Base-by-base conservation (phyloP, 2,113 vertebrate genomes). In the Eolophus roseicapilla region DNA sequence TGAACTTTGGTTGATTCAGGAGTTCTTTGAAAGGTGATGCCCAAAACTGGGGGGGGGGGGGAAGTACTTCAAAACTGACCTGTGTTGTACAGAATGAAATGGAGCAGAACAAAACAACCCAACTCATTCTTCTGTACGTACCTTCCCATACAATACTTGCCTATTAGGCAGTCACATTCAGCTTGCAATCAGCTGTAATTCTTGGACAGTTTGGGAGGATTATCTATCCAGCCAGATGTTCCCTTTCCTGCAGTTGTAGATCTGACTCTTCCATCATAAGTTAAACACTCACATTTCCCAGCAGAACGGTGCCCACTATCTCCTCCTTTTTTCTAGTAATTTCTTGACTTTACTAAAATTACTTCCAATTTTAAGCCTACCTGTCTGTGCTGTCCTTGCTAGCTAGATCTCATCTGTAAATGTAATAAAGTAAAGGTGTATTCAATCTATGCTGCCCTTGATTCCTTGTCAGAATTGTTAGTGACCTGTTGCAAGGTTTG, bases 271-370 rank as follows among this genome's bases (percentile, higher is more conserved):
- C 23, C n/a, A 57, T 31, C 2, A 0, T 7, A 74, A 75, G 6
- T 8, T 18, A 20, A 75, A 12, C 1, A 2, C 9, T 82, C 1
- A 0, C 17, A 24, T 69, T 77, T 83, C 33, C 20, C 37, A 52
- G 43, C 13, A 65, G 44, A 63, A 63, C 6, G 3, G 11, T 23
- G 3, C 52, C 64, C 17, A 7, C 43, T 55, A 9, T 14, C 11
- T 47, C 15, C 14, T 39, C 1, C 9, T 82, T 57, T 76, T 77
- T 89, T 9, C 33, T 25, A n/a, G 17, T 9, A 0, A 17, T 63
- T 85, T 87, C n/a, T 49, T 68, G 15, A 50, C 17, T 68, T 55
- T 7, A 46, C 43, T 13, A 41, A 60, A 68, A 68, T 79, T 43
- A 23, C 41, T 80, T 92, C 24, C 4, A 33, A 3, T 65, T 60